Evolutionary conservation across 2,888 invertebrate species (phyloP), one percentile per base, ranked within the genome.

Genomic region (Platycheirus albimanus): DNA sequence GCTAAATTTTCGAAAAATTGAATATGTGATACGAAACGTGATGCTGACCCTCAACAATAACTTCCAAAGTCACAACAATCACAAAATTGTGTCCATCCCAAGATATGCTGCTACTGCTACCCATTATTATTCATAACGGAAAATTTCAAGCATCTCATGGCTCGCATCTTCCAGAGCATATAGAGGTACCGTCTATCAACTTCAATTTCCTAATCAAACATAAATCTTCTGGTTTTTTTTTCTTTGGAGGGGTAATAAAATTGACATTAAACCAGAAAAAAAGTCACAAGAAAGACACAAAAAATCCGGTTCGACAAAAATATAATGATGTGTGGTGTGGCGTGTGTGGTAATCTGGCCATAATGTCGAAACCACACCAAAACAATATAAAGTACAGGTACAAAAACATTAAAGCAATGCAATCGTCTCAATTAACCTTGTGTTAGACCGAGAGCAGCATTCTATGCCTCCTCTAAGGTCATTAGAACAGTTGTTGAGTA

Each of bases 401-500:
- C 45, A 67, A 36, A 15, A 15, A 66, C 67, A 71, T 66, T 51
- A 72, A 74, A 52, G 58, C 58, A 76, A 76, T 76, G 76, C 77
- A 83, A 77, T 72, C 54, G 49, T 47, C 54, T 83, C 67, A 67
- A 74, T 83, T 78, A 83, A 83, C 83, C 83, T 83, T 83, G 78
- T 24, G 47, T 36, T 61, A 49, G 51, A n/a, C n/a, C n/a, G n/a
- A n/a, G n/a, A n/a, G n/a, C n/a, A 49, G 51, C 66, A 71, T 83
- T 83, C 72, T 78, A 30, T 72, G 51, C 80, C 64, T 54, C 80
- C 64, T 54, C 61, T 52, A 72, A 83, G 83, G 83, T 83, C 78
- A 83, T 83, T 83, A 83, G 83, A 83, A 83, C 83, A 81, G 66
- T 33, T 52, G 45, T 83, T 83, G 72, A 83, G 69, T 74, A 83